Percentiles rank a stretch among this genome's conserved stretches.
Conservation (phyloP, 2,888 invertebrate genomes). For the Oscheius sp. region DNA sequence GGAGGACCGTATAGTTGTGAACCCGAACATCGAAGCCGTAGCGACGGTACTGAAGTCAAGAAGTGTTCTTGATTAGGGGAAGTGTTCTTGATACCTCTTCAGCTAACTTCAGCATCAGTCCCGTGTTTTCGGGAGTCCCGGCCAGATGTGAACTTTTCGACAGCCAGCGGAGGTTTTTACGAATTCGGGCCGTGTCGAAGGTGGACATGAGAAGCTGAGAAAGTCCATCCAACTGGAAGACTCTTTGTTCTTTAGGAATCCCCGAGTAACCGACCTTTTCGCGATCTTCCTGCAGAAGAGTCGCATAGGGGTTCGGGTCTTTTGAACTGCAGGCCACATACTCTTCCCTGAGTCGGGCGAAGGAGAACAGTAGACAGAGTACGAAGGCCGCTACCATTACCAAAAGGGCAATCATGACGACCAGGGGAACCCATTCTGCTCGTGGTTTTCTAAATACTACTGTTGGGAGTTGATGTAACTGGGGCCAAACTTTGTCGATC, state of each 20-base stretch:
- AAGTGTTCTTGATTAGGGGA: neutral
- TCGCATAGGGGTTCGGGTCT: conserved; percentile 9
- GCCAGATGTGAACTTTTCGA: conserved; percentile 63
- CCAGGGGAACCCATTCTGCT: conserved; percentile 17
- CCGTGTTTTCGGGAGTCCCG: conserved; percentile 64
- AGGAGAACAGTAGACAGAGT: conserved; percentile 15
- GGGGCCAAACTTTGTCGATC: neutral
- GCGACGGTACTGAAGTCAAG: conserved; percentile 52
- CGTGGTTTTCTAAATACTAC: neutral
- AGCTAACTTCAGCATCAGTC: conserved; percentile 58
- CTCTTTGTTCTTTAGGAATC: neutral
- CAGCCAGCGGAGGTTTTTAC: conserved; percentile 58
- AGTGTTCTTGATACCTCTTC: conserved; percentile 51
- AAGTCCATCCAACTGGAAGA: conserved; percentile 43
- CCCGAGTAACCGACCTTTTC: neutral
- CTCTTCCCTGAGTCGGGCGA: conserved; percentile 18
- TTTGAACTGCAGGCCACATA: conserved; percentile 9
- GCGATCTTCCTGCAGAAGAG: conserved; percentile 16
- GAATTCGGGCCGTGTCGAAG: conserved; percentile 49
- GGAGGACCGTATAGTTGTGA: conserved; percentile 53
- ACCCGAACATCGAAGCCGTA: conserved; percentile 57
- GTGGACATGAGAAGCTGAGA: conserved; percentile 42
- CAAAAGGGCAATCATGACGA: neutral
- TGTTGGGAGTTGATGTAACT: neutral
- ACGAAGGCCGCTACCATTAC: conserved; percentile 1